These are phyloP conservation scores for Crypturellus undulatus DNA, from an alignment of 2,113 vertebrate genomes.

Conservation along the genomic window DNA sequence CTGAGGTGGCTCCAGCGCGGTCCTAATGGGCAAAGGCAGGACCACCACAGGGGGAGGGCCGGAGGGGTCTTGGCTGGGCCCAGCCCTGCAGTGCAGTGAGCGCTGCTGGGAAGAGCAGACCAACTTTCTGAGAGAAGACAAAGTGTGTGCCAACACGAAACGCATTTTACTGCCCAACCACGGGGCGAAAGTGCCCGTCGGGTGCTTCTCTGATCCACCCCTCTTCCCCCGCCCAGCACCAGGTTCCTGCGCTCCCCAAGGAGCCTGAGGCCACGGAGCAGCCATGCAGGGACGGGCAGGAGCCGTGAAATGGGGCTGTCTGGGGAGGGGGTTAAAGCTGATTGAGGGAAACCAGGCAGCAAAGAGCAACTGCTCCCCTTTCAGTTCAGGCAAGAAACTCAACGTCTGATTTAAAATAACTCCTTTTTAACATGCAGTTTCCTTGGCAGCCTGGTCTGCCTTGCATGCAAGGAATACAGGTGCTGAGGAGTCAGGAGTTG, in stretches of 20 bases:
- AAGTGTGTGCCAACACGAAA: too few relatives aligned
- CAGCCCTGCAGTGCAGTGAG: too few relatives aligned
- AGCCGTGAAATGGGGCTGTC: neutral
- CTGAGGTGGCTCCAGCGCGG: too few relatives aligned
- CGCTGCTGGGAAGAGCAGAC: neutral
- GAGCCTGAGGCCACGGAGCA: neutral
- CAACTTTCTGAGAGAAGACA: neutral
- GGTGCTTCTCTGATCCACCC: too few relatives aligned
- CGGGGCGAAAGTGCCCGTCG: neutral
- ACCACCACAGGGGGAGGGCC: too few relatives aligned
- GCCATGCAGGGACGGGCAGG: neutral
- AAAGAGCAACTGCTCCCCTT: fast-evolving
- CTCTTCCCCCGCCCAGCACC: neutral
- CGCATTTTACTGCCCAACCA: too few relatives aligned
- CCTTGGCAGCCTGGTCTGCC: fast-evolving
- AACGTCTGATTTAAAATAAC: neutral
- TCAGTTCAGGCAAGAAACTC: fast-evolving
- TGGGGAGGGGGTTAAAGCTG: neutral
- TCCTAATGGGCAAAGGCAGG: too few relatives aligned
- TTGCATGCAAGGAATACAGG: neutral
- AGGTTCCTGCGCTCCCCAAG: too few relatives aligned
- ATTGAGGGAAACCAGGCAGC: fast-evolving
- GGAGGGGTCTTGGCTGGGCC: too few relatives aligned
- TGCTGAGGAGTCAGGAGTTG: fast-evolving
- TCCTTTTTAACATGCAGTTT: neutral